Evolutionary conservation across 1,140 invertebrate genomes (phyloP).

Genomic region (Brachionus manjavacas): DNA sequence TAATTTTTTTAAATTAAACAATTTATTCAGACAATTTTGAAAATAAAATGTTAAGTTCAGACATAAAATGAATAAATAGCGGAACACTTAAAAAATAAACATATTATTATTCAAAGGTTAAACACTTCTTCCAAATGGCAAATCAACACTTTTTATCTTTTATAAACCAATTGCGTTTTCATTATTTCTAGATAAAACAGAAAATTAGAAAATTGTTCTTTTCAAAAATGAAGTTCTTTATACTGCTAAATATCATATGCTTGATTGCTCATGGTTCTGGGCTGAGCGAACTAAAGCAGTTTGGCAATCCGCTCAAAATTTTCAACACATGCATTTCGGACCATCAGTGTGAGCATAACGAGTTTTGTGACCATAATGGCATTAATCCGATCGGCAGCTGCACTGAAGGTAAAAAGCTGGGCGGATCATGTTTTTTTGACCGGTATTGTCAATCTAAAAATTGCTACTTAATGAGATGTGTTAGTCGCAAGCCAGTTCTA

Average conservation of each 20-base stretch:
- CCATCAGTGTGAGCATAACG: not conserved
- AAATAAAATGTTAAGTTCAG: not conserved
- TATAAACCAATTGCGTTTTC: not conserved
- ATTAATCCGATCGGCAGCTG: conserved; percentile 35
- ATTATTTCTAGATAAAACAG: not conserved
- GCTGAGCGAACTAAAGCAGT: not conserved
- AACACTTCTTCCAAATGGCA: not conserved
- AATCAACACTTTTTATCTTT: not conserved
- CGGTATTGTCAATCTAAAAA: conserved; percentile 23
- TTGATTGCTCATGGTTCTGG: not conserved
- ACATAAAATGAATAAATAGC: not conserved
- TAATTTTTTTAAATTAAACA: not conserved
- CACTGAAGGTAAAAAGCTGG: not conserved
- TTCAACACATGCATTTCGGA: conserved; percentile 37
- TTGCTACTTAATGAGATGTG: conserved; percentile 24
- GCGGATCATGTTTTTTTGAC: conserved; percentile 10
- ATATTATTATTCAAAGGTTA: not conserved
- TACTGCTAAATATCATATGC: not conserved
- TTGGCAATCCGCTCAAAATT: not conserved
- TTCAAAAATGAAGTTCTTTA: not conserved
- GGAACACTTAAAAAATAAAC: not conserved
- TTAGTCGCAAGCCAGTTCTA: not conserved
- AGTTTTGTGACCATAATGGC: conserved; percentile 39
- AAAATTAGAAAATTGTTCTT: not conserved
- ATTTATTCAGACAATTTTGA: not conserved